Conservation (phyloP, 1,140 invertebrate genomes). For the Magallana angulata region DNA sequence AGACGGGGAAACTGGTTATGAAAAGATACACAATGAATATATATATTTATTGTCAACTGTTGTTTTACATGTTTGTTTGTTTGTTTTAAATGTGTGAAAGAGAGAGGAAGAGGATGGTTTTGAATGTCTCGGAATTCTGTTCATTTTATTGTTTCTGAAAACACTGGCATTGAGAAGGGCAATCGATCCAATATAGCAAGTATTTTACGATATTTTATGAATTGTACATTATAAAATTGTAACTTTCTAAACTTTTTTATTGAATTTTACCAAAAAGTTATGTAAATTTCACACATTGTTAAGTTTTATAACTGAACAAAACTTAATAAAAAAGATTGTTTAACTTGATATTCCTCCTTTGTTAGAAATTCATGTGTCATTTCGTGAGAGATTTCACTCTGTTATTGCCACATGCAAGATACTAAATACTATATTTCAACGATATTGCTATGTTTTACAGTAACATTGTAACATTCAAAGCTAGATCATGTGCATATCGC, state of each 20-base stretch:
- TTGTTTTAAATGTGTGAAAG: background rate
- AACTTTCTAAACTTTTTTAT: too few relatives aligned
- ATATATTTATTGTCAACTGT: slow-evolving; percentile 2
- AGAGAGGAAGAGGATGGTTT: background rate
- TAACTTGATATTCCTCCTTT: background rate
- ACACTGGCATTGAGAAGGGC: too few relatives aligned
- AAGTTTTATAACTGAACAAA: slow-evolving; percentile 27
- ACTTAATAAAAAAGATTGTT: slow-evolving; percentile 16
- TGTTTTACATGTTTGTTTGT: background rate
- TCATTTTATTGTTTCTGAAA: background rate
- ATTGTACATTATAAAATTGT: too few relatives aligned
- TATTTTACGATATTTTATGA: too few relatives aligned
- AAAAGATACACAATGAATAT: background rate
- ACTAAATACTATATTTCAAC: too few relatives aligned
- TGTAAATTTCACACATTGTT: slow-evolving; percentile 9
- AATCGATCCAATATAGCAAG: too few relatives aligned
- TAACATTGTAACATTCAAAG: too few relatives aligned
- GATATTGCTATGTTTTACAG: too few relatives aligned
- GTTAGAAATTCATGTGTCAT: too few relatives aligned
- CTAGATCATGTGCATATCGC: too few relatives aligned
- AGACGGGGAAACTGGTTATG: background rate
- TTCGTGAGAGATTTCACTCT: too few relatives aligned
- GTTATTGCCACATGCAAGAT: too few relatives aligned
- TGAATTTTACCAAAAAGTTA: background rate
- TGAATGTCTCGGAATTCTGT: background rate